Evolutionary conservation across 30 jellyfish, hydroid and myxozoan species (phyloP), one percentile per base, ranked within the genome.

Genomic region (Aurelia coerulea): DNA sequence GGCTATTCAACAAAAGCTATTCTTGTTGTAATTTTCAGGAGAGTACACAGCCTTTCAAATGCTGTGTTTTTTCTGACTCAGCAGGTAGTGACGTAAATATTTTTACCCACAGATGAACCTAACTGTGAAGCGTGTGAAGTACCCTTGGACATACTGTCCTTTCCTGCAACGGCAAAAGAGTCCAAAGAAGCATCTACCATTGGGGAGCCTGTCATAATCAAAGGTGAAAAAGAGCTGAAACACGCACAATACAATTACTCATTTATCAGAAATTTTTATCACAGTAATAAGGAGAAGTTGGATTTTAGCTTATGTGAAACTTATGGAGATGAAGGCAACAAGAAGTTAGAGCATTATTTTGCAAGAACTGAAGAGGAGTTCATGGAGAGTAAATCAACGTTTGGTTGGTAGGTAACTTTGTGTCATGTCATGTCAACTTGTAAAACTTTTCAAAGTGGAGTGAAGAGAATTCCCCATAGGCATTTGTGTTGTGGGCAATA

Each of bases 41-140:
- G 29, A 23, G 29, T 23, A 23, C 29, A 23, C 29, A 23, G 29
- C 29, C 29, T 23, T 23, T 23, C 29, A 23, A 23, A 23, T 23
- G 29, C 29, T 23, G 0, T 23, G 29, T 23, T 23, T 23, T 23
- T 23, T 23, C 29, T 23, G 29, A 23, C 29, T 23, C 29, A 23
- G 0, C 0, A 23, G 29, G 29, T 23, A 0, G 29, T 23, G 0
- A 0, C 0, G 29, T 23, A 23, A 23, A 23, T 23, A 23, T 19
- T 77, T 77, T 32, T 19, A 23, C 49, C 33, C 65, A 5, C 56
- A 84, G 93, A 74, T 15, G 82, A 42, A 35, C 93, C 93, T 51
- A 84, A 73, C 53, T 84, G 93, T 84, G 93, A 84, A 46, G 72
- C 60, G 9, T 84, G 93, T 74, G 93, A 84, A 54, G 31, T 69